Percentiles rank a stretch among this genome's conserved stretches.
Conservation (phyloP, 2,797 vertebrate genomes). For the Bothrops alternatus region DNA sequence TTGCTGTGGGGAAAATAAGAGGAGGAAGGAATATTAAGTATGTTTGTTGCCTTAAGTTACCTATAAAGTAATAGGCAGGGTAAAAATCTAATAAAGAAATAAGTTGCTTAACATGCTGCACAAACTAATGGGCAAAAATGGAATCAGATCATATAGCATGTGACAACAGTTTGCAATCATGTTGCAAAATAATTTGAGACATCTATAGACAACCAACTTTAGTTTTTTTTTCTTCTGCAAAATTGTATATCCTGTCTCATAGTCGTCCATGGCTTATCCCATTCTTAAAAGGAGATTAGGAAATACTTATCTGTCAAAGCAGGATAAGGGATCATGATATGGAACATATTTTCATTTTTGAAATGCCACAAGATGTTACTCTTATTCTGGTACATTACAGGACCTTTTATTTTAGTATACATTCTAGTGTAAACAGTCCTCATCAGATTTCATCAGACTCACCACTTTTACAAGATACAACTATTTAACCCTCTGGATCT, state of each 20-base stretch:
- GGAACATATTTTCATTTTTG: not conserved
- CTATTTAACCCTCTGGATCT: not conserved
- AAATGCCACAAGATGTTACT: not conserved
- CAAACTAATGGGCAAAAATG: not conserved
- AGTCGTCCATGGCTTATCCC: not conserved
- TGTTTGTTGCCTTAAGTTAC: not conserved
- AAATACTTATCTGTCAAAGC: not conserved
- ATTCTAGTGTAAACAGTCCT: not conserved
- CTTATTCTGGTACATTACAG: not conserved
- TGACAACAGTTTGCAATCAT: not conserved
- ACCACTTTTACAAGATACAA: not conserved
- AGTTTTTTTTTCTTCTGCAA: not conserved
- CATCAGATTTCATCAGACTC: not conserved
- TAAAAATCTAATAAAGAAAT: not conserved
- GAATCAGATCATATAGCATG: not conserved
- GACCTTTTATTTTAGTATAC: not conserved
- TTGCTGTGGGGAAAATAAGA: not conserved
- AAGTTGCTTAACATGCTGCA: not conserved
- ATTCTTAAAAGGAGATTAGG: not conserved
- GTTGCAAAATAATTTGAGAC: not conserved
- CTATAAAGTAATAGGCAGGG: not conserved
- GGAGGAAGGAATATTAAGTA: not conserved
- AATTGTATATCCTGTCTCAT: not conserved
- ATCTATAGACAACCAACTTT: not conserved
- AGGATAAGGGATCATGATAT: not conserved